Conservation (phyloP, 1,140 invertebrate species). For the Leptoteleia sp. region DNA sequence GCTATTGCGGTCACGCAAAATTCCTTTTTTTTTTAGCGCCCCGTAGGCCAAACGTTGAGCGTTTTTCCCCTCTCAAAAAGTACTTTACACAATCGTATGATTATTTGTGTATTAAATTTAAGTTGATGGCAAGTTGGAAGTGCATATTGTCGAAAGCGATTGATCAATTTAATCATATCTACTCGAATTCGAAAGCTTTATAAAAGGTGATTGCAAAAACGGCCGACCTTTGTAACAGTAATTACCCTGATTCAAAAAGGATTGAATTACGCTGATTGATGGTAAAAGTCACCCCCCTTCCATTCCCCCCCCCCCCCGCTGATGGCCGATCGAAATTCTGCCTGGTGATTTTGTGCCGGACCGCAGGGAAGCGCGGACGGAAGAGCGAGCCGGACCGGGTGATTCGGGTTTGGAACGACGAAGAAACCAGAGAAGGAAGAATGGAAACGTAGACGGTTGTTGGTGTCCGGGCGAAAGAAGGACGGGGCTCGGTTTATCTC, state of each 20-base stretch:
- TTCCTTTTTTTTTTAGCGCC: too few relatives aligned
- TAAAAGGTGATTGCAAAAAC: conserved; percentile 1
- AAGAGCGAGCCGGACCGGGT: conserved; percentile 6
- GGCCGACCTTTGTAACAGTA: conserved; percentile 4
- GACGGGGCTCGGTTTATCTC: conserved; percentile 20
- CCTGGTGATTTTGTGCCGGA: too few relatives aligned
- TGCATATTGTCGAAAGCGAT: conserved; percentile 42
- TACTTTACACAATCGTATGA: too few relatives aligned
- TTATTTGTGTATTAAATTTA: too few relatives aligned
- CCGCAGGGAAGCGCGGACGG: background rate
- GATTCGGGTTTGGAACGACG: too few relatives aligned
- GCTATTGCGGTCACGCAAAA: too few relatives aligned
- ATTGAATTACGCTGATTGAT: conserved; percentile 49
- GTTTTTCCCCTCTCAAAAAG: too few relatives aligned
- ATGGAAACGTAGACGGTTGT: background rate
- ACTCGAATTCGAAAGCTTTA: conserved; percentile 6
- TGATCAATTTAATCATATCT: conserved; percentile 5
- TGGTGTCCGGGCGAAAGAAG: conserved; percentile 3
- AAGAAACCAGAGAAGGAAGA: background rate
- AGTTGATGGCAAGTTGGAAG: background rate
- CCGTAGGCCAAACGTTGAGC: conserved; percentile 16
- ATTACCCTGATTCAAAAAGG: conserved; percentile 38
- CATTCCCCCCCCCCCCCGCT: too few relatives aligned
- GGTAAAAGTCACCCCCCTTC: background rate
- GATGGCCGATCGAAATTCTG: background rate